A percentile compares a stretch with the other conserved stretches of the same genome.
These are phyloP conservation scores for Serranus cabrilla DNA, from an alignment of 2,797 vertebrate species.

Conservation along the genomic window DNA sequence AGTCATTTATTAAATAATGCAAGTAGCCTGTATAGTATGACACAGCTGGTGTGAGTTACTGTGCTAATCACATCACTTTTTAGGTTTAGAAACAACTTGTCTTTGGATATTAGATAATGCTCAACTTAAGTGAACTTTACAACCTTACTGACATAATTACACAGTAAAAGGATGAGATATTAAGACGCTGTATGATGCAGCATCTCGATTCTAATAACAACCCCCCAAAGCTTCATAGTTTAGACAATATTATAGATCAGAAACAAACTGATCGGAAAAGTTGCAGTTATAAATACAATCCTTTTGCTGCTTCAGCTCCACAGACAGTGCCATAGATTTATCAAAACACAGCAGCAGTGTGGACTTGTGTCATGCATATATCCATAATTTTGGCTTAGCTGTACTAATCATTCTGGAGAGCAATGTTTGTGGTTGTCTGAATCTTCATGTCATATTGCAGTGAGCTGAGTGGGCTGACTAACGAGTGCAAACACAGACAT, in stretches of 20 bases:
- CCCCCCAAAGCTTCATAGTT: too few relatives aligned
- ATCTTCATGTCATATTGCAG: slow-evolving; percentile 37
- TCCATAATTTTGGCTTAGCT: slow-evolving; percentile 8
- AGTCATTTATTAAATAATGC: not conserved
- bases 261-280: too few relatives aligned
- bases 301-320: too few relatives aligned
- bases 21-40: not conserved
- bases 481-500: slow-evolving; percentile 19
- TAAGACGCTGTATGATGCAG: too few relatives aligned
- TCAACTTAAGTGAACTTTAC: not conserved
- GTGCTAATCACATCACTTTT: not conserved
- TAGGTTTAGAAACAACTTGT: not conserved
- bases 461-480: slow-evolving; percentile 56
- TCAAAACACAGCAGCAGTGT: not conserved
- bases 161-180: not conserved
- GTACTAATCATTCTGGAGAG: not conserved
- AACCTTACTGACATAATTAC: too few relatives aligned
- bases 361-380: not conserved
- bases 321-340: too few relatives aligned
- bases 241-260: too few relatives aligned
- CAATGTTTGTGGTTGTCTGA: slow-evolving; percentile 20
- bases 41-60: not conserved
- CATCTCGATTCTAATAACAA: too few relatives aligned
- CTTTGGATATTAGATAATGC: not conserved
- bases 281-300: too few relatives aligned